Conservation (phyloP, 2,113 vertebrate genomes). For the rabbit (Oryctolagus cuniculus) region mOryCun1.1 NC_091442.1:30920501-30921000, state of each 20-base stretch:
- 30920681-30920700: constrained; percentile 18
- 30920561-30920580: not conserved
- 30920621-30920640: not conserved
- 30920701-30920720: not conserved
- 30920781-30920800: not conserved
- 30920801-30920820: not conserved
- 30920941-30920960: not conserved
- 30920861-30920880: constrained; percentile 2
- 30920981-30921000: not conserved
- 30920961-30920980: not conserved
- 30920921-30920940: not conserved
- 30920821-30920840: not conserved
- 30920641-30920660: not conserved
- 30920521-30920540: not conserved
- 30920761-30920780: not conserved
- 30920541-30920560: not conserved
- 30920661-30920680: not conserved
- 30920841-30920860: not conserved
- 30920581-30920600: not conserved
- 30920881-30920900: not conserved
- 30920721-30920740: no score
- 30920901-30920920: not conserved
- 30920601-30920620: not conserved
- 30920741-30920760: not conserved
- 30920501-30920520: constrained; percentile 33